phyloP scores from a whole-genome alignment of 2,888 invertebrate species.

The Stenichneumon culpator region DNA sequence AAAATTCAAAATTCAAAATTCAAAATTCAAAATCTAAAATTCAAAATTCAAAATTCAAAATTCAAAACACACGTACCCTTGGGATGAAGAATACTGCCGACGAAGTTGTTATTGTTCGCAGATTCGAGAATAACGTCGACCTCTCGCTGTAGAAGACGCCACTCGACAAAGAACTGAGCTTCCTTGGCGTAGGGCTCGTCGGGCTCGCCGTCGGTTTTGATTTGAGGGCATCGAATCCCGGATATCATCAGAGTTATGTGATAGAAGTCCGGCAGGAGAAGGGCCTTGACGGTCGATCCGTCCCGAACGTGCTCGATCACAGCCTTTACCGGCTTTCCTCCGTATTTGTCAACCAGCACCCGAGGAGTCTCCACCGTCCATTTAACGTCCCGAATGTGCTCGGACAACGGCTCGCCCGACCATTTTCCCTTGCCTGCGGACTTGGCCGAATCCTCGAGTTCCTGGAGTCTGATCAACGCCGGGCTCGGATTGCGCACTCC shows the following conservation, averaged over 20 bases:
- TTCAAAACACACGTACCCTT: slow-evolving; percentile 85
- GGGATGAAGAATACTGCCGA: slow-evolving; percentile 97
- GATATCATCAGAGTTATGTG: slow-evolving; percentile 98
- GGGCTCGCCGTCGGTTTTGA: slow-evolving; percentile 89
- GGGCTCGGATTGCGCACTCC: slow-evolving; percentile 88
- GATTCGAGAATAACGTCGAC: slow-evolving; percentile 96
- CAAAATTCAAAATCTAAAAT: background rate
- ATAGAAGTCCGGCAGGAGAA: slow-evolving; percentile 95
- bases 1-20: background rate
- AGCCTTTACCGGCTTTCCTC: slow-evolving; percentile 95
- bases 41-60: background rate
- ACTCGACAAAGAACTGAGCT: slow-evolving; percentile 97
- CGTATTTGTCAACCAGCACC: slow-evolving; percentile 93
- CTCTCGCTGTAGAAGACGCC: slow-evolving; percentile 95
- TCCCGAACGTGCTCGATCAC: slow-evolving; percentile 99
- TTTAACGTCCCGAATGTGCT: slow-evolving; percentile 94
- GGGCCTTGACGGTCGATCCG: slow-evolving; percentile 97
- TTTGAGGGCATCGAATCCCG: slow-evolving; percentile 93
- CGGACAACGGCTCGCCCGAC: slow-evolving; percentile 86
- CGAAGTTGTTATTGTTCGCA: slow-evolving; percentile 96
- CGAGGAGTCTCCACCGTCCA: slow-evolving; percentile 96
- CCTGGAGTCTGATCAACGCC: slow-evolving; percentile 90
- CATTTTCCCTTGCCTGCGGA: slow-evolving; percentile 95
- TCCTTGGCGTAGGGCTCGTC: slow-evolving; percentile 94
- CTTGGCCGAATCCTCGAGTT: slow-evolving; percentile 96